phyloP scores from a whole-genome alignment of 2,888 invertebrate genomes.

The Rapana venosa region DNA sequence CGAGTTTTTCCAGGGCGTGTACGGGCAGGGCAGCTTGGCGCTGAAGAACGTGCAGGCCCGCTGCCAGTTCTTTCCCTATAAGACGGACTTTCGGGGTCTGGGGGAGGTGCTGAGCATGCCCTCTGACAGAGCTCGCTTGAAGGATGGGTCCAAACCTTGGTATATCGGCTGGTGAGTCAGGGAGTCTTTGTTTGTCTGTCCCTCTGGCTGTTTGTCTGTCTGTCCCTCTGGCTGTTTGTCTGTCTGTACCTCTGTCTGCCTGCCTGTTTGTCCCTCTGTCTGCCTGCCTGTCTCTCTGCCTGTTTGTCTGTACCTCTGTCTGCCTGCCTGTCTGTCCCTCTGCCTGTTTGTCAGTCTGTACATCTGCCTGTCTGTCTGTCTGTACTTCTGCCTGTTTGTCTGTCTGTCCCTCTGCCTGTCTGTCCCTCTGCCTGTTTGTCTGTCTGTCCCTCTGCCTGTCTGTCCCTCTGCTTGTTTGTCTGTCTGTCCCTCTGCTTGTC shows the following conservation, averaged over 20 bases:
- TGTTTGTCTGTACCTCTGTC: not conserved
- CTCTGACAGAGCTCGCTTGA: slow-evolving; percentile 83
- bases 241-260: not conserved
- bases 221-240: too few relatives aligned
- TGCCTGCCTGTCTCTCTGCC: not conserved
- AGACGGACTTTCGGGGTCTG: slow-evolving; percentile 89
- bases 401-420: not conserved
- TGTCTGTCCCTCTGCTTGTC: not conserved
- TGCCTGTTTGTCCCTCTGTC: too few relatives aligned
- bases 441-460: not conserved
- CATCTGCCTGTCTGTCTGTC: not conserved
- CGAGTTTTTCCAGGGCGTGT: slow-evolving; percentile 87
- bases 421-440: too few relatives aligned
- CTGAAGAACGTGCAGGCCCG: slow-evolving; percentile 78
- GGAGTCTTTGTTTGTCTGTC: not conserved
- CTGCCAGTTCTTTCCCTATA: slow-evolving; percentile 96
- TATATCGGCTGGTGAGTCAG: slow-evolving; percentile 85
- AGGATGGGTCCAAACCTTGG: slow-evolving; percentile 84
- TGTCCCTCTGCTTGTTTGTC: not conserved
- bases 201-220: not conserved
- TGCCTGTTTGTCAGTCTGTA: not conserved
- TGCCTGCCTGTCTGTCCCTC: not conserved
- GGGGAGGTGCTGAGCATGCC: slow-evolving; percentile 91
- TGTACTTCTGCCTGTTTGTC: not conserved
- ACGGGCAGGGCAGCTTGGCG: slow-evolving; percentile 80